phyloP scores from a whole-genome alignment of 2,113 vertebrate genomes.

The Dasypus novemcinctus region DNA sequence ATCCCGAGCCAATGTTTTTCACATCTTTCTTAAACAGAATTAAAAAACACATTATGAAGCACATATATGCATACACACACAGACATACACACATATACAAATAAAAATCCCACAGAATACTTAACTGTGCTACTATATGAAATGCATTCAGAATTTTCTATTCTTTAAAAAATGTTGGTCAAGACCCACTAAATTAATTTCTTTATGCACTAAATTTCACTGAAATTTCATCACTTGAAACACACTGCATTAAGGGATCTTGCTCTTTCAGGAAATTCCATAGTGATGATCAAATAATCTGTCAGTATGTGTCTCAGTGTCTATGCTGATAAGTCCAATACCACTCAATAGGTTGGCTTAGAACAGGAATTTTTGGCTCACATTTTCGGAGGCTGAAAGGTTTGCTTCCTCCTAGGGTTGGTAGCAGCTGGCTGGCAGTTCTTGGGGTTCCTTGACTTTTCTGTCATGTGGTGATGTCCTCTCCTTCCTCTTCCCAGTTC shows the following conservation, averaged over 20 bases:
- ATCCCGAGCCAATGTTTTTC: background rate
- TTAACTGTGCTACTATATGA: constrained; percentile 60
- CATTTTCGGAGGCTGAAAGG: too few species aligned
- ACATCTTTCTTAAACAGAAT: background rate
- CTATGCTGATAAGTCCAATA: too few species aligned
- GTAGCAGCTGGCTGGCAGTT: too few species aligned
- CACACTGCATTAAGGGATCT: background rate
- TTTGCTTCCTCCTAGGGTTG: too few species aligned
- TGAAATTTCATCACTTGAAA: constrained; percentile 1
- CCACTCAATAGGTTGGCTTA: too few species aligned
- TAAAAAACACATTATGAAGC: background rate
- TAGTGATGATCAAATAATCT: background rate
- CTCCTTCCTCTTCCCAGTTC: too few species aligned
- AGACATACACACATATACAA: background rate
- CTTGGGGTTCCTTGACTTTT: too few species aligned
- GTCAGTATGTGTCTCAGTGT: background rate
- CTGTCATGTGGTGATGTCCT: too few species aligned
- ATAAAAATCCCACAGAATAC: constrained; percentile 4
- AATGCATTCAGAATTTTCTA: background rate
- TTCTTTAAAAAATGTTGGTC: constrained; percentile 37
- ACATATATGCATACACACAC: background rate
- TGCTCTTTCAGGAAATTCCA: constrained; percentile 6
- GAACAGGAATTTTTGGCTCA: too few species aligned
- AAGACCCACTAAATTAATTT: constrained; percentile 2
- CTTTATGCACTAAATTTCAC: background rate